Conservation (phyloP, 2,113 vertebrate species). For the Phalacrocorax brasilianus region DNA sequence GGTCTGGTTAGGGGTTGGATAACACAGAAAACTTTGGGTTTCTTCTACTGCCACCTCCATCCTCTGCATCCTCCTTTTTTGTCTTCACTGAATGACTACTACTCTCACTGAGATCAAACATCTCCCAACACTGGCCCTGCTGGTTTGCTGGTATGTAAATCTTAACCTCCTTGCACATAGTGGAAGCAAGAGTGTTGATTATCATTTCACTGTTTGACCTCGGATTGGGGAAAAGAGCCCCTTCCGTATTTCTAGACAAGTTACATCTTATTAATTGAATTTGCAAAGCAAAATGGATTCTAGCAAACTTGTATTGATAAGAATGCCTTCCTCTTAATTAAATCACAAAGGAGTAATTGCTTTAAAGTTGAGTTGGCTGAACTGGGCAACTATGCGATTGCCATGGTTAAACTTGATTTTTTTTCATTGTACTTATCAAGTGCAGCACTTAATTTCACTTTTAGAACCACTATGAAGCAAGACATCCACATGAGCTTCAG, state of each 20-base stretch:
- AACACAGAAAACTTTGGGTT: slow-evolving; percentile 78
- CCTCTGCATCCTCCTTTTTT: slow-evolving; percentile 80
- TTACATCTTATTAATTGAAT: not conserved
- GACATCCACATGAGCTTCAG: not conserved
- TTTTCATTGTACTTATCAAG: not conserved
- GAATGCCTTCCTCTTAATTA: slow-evolving; percentile 7
- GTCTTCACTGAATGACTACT: slow-evolving; percentile 79
- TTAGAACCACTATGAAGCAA: not conserved
- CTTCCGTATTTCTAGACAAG: slow-evolving; percentile 21
- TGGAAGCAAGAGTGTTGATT: slow-evolving; percentile 67
- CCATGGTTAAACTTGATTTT: not conserved
- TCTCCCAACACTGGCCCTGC: slow-evolving; percentile 76
- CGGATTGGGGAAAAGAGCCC: slow-evolving; percentile 22
- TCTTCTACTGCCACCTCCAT: slow-evolving; percentile 78
- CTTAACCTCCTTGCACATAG: slow-evolving; percentile 73
- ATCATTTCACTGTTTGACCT: slow-evolving; percentile 37
- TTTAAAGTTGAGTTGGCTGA: slow-evolving; percentile 13
- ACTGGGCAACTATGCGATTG: not conserved
- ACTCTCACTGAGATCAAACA: slow-evolving; percentile 78
- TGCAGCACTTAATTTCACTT: not conserved
- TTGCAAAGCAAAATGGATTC: slow-evolving; percentile 35
- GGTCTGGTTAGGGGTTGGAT: slow-evolving; percentile 81
- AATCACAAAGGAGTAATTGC: not conserved
- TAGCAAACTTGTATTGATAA: slow-evolving; percentile 33
- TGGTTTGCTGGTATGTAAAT: slow-evolving; percentile 77